Evolutionary conservation across 2,888 invertebrate genomes (phyloP), one percentile per base, ranked within the genome.

Genomic region (Pemphredon lugubris): DNA sequence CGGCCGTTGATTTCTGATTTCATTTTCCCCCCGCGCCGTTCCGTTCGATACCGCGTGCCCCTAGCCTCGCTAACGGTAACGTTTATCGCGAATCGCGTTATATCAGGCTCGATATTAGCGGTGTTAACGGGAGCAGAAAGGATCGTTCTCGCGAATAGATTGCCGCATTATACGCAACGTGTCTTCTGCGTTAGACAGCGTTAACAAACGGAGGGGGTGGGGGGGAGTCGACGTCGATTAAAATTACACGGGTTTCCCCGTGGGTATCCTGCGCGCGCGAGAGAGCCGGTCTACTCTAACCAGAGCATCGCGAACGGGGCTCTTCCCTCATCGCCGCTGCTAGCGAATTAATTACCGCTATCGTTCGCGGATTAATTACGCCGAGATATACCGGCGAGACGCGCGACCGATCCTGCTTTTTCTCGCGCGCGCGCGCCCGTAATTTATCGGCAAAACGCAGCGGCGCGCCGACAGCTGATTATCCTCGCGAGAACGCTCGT

Each of bases 61-160:
- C n/a, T n/a, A n/a, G n/a, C n/a, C n/a, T n/a, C n/a, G n/a, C n/a
- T 58, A 72, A 63, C 72, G 63, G 45, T 59, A 32, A 34, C 55
- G 45, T 50, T 57, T 45, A 60, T 30, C n/a, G 26, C 23, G 18
- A 70, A 77, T 70, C 59, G 59, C 59, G 59, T 21, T 57, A 37
- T 54, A 63, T 67, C 63, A 68, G 63, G 37, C 57, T 21, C 11
- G 51, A 57, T 58, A 64, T 69, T 64, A 37, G 37, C 39, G n/a
- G 44, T 50, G 76, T 55, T 79, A 81, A 81, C 69, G 75, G 81
- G 81, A 81, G 81, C 81, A 71, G 79, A 77, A 81, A 81, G 75
- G 57, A 77, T 77, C 60, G 71, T 67, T 71, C 42, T 57, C 40
- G 37, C 42, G 64, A 42, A 32, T 57, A 58, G n/a, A n/a, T n/a